Conservation (phyloP, 35 echinoderm and acorn worm genomes). For the Anneissia japonica region DNA sequence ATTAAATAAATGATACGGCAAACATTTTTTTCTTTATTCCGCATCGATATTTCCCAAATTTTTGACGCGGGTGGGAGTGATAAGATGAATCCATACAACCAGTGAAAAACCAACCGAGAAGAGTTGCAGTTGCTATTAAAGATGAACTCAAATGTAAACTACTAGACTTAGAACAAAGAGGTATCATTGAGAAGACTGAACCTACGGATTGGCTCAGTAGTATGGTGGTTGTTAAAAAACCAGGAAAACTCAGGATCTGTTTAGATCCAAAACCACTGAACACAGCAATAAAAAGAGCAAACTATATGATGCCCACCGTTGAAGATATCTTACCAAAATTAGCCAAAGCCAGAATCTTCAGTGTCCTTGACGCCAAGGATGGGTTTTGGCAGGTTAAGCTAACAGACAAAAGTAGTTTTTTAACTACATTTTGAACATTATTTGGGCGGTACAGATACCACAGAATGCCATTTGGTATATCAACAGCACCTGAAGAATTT, state of each 20-base stretch:
- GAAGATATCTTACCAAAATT: slow-evolving; percentile 33
- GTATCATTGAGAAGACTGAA: too few species aligned
- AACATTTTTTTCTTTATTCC: too few species aligned
- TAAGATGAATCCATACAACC: not conserved
- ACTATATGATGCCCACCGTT: slow-evolving; percentile 35
- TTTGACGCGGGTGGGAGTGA: too few species aligned
- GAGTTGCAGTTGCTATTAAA: not conserved
- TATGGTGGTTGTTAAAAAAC: too few species aligned
- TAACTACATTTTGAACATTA: slow-evolving; percentile 42
- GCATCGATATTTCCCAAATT: too few species aligned
- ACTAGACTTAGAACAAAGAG: too few species aligned
- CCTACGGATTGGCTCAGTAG: too few species aligned
- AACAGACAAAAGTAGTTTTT: slow-evolving; percentile 14
- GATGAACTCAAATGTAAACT: too few species aligned
- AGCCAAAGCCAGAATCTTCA: slow-evolving; percentile 44
- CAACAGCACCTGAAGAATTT: slow-evolving; percentile 39
- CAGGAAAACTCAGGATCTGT: slow-evolving; percentile 21
- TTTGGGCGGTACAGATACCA: slow-evolving; percentile 51
- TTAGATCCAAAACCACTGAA: slow-evolving; percentile 35
- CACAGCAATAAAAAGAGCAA: slow-evolving; percentile 30
- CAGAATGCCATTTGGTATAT: slow-evolving; percentile 28
- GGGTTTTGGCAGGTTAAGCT: slow-evolving; percentile 33
- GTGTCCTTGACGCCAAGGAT: slow-evolving; percentile 43
- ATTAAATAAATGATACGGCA: too few species aligned
- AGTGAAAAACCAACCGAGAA: not conserved